Evolutionary conservation across 2,113 vertebrate species (phyloP).

Genomic region (Pycnonotus jocosus): DNA sequence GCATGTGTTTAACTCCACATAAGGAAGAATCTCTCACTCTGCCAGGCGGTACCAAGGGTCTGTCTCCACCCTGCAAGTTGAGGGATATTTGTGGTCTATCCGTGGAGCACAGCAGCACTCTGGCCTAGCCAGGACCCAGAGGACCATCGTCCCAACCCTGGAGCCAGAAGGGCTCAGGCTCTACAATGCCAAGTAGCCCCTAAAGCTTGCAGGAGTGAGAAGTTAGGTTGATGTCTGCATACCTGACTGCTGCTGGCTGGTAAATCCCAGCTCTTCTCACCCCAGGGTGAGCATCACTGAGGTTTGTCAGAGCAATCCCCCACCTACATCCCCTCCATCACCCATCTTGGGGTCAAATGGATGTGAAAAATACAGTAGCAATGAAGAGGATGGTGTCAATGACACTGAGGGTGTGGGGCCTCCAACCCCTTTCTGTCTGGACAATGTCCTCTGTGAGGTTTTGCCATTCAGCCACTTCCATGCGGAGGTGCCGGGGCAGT

Average conservation of each 20-base stretch:
- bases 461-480: background rate
- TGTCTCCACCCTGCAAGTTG: accelerated
- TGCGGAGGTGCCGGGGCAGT: accelerated
- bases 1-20: accelerated
- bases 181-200: accelerated
- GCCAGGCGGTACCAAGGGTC: accelerated
- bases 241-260: background rate
- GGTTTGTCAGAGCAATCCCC: background rate
- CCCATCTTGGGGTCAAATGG: background rate
- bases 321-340: background rate
- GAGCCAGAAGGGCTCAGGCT: background rate
- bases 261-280: background rate
- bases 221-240: background rate
- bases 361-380: background rate
- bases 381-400: background rate
- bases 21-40: background rate
- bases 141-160: accelerated
- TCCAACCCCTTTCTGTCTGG: background rate
- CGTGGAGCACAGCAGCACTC: background rate
- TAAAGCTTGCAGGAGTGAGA: background rate
- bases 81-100: background rate
- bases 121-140: background rate
- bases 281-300: accelerated
- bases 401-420: background rate
- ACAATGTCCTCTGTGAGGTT: background rate